These are phyloP conservation scores for Hippopotamyrus pictus DNA, from an alignment of 2,797 vertebrate species.

Conservation along the genomic window DNA sequence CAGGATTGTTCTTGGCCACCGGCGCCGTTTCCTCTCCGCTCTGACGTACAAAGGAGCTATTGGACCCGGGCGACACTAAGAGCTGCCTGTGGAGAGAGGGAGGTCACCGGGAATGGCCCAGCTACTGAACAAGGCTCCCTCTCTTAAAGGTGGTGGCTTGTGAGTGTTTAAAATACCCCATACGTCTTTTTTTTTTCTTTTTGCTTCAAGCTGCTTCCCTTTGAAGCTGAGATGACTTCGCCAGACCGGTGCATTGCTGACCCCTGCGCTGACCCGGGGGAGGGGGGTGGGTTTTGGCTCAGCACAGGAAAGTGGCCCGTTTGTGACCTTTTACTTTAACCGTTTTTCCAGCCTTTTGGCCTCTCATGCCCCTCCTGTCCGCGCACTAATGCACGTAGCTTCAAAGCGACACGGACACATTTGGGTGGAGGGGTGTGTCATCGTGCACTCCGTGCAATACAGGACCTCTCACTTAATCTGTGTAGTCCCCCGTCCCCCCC, in stretches of 20 bases:
- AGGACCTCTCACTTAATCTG: neutral
- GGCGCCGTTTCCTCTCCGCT: neutral
- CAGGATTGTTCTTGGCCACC: conserved; percentile 20
- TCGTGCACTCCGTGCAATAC: neutral
- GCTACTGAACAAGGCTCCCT: neutral
- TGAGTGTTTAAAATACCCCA: neutral
- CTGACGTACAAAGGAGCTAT: conserved; percentile 14
- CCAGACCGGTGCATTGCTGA: neutral
- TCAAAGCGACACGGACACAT: neutral
- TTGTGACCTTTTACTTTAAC: conserved; percentile 8
- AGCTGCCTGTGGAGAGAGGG: neutral
- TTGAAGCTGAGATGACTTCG: conserved; percentile 2
- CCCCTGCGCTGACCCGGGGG: neutral
- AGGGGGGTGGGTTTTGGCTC: neutral
- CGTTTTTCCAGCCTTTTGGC: neutral
- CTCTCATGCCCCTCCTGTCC: neutral
- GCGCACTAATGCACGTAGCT: neutral
- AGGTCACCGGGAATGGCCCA: neutral
- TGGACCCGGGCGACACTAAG: neutral
- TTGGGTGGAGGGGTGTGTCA: neutral
- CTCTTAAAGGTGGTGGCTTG: neutral
- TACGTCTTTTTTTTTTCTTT: neutral
- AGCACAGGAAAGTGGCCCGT: neutral
- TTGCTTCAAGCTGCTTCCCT: neutral
- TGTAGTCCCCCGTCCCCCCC: neutral